These are phyloP conservation scores for Rhinella marina DNA, from an alignment of 2,797 vertebrate genomes.

Conservation along the genomic window DNA sequence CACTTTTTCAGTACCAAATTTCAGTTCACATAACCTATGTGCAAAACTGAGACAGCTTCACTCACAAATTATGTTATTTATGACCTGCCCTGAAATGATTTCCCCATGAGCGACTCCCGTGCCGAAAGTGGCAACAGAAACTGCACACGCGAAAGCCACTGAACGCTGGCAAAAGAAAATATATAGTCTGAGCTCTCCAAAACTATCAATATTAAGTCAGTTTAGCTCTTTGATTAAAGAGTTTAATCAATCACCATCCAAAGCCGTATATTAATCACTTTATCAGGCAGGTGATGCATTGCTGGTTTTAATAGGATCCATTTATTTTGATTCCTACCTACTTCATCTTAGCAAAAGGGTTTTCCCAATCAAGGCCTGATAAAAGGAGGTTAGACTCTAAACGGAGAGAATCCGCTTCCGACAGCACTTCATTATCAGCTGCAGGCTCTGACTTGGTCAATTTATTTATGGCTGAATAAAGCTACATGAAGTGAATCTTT, in stretches of 20 bases:
- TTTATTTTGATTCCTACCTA: slow-evolving; percentile 99
- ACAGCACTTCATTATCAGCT: slow-evolving; percentile 86
- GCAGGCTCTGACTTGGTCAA: slow-evolving; percentile 86
- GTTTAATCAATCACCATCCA: slow-evolving; percentile 99
- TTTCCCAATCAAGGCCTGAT: slow-evolving; percentile 93
- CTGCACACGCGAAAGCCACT: slow-evolving; percentile 70
- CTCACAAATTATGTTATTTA: slow-evolving; percentile 58
- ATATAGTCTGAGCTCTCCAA: slow-evolving; percentile 78
- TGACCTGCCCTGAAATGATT: slow-evolving; percentile 49
- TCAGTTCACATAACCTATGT: slow-evolving; percentile 1
- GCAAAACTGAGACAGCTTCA: slow-evolving; percentile 59
- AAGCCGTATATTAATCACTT: slow-evolving; percentile 99
- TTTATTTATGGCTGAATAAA: slow-evolving; percentile 89
- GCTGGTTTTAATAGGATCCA: slow-evolving; percentile 99
- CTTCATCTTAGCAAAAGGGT: slow-evolving; percentile 94
- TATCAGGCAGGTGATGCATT: slow-evolving; percentile 99
- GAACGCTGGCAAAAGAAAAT: slow-evolving; percentile 74
- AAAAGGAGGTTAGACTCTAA: slow-evolving; percentile 80
- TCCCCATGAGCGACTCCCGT: slow-evolving; percentile 30
- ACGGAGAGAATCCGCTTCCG: slow-evolving; percentile 75
- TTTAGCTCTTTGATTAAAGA: slow-evolving; percentile 99
- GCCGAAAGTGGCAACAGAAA: slow-evolving; percentile 35
- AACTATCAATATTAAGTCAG: slow-evolving; percentile 86
- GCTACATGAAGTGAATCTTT: slow-evolving; percentile 82
- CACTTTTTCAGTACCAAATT: background rate